Evolutionary conservation across 1,140 invertebrate species (phyloP), one percentile per base, ranked within the genome.

Genomic region (Pentalonia nigronervosa): DNA sequence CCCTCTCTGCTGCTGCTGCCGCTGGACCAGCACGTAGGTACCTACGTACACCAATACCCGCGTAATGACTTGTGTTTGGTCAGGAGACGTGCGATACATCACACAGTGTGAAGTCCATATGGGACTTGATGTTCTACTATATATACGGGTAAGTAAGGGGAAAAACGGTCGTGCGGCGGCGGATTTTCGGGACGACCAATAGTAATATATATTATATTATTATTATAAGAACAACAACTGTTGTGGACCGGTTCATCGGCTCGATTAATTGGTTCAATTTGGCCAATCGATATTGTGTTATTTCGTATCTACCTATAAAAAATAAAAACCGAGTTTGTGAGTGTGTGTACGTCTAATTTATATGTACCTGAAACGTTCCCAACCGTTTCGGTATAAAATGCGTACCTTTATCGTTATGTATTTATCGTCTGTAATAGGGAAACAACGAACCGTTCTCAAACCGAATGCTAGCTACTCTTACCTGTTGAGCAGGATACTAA

Each of bases 201-300:
- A 17, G 4, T 60, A 60, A 9, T 60, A 60, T 11, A 25, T 60
- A 56, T 47, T 11, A 25, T 60, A 56, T 47, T 60, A 60, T 4
- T 8, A 6, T 53, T 56, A 56, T 60, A 14, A 60, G 60, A 67
- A 67, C 56, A n/a, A 67, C 60, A 7, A n/a, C n/a, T 21, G 21
- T 20, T 53, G 60, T n/a, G 60, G 60, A 76, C 60, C 60, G 60
- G 60, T 76, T 76, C 60, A 14, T 76, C 60, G n/a, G n/a, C 11
- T n/a, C 60, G 60, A 76, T 76, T 76, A 76, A 76, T 76, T n/a
- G 60, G n/a, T 76, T 76, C 60, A 76, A 76, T 76, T 76, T 76
- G 60, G 60, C 60, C 60, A 76, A 76, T 76, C 60, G 60, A 76
- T 76, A n/a, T 76, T 76, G 60, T 76, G 60, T 76, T 76, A 76